phyloP scores from a whole-genome alignment of 2,888 invertebrate species.

The Euproctis similis region DNA sequence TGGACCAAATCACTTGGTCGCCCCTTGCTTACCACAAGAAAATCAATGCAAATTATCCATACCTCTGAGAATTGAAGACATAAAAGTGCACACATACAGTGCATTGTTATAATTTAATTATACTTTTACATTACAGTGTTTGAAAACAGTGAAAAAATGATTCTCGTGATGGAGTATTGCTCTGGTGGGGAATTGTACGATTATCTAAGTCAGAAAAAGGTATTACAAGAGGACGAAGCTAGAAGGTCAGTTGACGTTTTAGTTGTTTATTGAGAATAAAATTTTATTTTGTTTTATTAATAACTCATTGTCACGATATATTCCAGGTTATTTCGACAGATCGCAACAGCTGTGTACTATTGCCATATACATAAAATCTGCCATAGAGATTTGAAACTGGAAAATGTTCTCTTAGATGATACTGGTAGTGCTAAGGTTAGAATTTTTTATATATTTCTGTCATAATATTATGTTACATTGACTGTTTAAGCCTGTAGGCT shows the following conservation, averaged over 20 bases:
- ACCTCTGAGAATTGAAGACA: too few relatives aligned
- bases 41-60: too few relatives aligned
- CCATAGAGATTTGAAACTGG: constrained; percentile 95
- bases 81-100: too few relatives aligned
- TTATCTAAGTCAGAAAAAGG: constrained; percentile 94
- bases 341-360: constrained; percentile 97
- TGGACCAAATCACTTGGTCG: too few relatives aligned
- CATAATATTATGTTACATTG: too few relatives aligned
- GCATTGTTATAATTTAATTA: neutral
- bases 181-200: constrained; percentile 99
- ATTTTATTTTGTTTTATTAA: neutral
- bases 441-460: too few relatives aligned
- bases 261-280: too few relatives aligned
- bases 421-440: constrained; percentile 94
- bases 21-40: too few relatives aligned
- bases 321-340: constrained; percentile 93
- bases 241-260: constrained; percentile 72
- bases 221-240: constrained; percentile 93
- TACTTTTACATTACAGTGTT: constrained; percentile 82
- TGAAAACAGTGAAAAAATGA: constrained; percentile 99
- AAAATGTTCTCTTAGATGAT: constrained; percentile 95
- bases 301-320: constrained; percentile 6
- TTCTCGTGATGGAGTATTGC: constrained; percentile 99
- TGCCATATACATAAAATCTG: constrained; percentile 99
- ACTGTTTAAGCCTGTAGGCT: too few relatives aligned